These are phyloP conservation scores for Diadegma fenestrale DNA, from an alignment of 2,888 invertebrate species.

Conservation along the genomic window DNA sequence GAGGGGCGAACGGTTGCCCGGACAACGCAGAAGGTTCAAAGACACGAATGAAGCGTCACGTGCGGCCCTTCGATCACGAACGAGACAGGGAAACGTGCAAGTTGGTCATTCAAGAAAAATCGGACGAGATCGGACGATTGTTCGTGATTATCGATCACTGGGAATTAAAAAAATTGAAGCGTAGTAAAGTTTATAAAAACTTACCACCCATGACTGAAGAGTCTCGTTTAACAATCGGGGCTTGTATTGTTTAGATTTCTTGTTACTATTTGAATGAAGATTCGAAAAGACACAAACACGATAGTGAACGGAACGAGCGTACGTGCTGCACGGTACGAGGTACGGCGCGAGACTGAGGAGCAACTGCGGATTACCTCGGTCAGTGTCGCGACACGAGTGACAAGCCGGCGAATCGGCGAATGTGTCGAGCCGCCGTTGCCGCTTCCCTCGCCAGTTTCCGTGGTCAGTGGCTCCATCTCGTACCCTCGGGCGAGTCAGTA, in stretches of 20 bases:
- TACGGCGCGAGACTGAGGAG: neutral
- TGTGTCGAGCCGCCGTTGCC: slow-evolving; percentile 35
- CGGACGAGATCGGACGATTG: neutral
- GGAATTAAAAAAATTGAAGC: neutral
- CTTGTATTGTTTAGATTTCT: slow-evolving; percentile 11
- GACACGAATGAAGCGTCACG: slow-evolving; percentile 19
- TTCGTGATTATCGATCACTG: neutral
- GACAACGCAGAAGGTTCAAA: slow-evolving; percentile 37
- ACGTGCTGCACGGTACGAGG: neutral
- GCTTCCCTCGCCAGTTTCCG: slow-evolving; percentile 17
- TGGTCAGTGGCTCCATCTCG: neutral
- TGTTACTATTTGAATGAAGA: neutral
- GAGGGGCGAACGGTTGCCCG: slow-evolving; percentile 78
- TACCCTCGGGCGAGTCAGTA: no score
- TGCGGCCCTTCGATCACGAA: slow-evolving; percentile 1
- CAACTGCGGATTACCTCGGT: slow-evolving; percentile 72
- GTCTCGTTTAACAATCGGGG: slow-evolving; percentile 37
- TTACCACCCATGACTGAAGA: slow-evolving; percentile 80
- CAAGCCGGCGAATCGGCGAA: slow-evolving; percentile 47
- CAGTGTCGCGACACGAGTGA: slow-evolving; percentile 79
- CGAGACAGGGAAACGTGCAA: neutral
- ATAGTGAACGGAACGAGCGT: slow-evolving; percentile 5
- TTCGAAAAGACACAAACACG: slow-evolving; percentile 59
- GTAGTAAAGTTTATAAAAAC: slow-evolving; percentile 61
- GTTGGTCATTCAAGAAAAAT: neutral